Evolutionary conservation across 2,797 vertebrate genomes (phyloP).

Genomic region (Synaphobranchus kaupii): DNA sequence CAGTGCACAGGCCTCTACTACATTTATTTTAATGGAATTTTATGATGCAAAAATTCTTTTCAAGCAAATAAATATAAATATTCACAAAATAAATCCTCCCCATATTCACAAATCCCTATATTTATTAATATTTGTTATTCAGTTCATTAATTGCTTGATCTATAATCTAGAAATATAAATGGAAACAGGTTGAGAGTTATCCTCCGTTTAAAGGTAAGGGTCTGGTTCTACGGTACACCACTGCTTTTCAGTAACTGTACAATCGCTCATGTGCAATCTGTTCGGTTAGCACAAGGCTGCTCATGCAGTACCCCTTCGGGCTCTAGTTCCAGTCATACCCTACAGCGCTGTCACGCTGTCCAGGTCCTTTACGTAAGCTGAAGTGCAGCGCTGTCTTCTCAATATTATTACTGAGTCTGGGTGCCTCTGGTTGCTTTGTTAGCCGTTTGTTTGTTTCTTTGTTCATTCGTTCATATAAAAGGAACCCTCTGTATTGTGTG

Average conservation of each 20-base stretch:
- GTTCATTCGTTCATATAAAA: background rate
- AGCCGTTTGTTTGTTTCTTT: background rate
- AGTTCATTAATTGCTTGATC: too few relatives aligned
- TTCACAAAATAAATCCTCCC: too few relatives aligned
- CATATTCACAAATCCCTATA: too few relatives aligned
- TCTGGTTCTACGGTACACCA: too few relatives aligned
- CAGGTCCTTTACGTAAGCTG: background rate
- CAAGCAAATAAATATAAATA: too few relatives aligned
- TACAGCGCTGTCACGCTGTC: background rate
- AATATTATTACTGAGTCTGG: background rate
- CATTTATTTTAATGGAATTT: too few relatives aligned
- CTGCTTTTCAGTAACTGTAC: background rate
- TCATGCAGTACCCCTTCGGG: background rate
- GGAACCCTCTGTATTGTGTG: background rate
- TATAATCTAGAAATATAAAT: too few relatives aligned
- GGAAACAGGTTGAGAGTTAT: too few relatives aligned
- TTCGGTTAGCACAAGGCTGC: background rate
- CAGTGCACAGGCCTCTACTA: too few relatives aligned
- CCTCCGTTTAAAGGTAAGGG: background rate
- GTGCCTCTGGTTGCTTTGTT: too few relatives aligned
- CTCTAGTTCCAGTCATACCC: background rate
- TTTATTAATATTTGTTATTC: too few relatives aligned
- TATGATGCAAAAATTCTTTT: too few relatives aligned
- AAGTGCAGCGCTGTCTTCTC: background rate
- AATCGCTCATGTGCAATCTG: background rate